Conservation (phyloP, 2,113 vertebrate genomes). For the Pseudopipra pipra region DNA sequence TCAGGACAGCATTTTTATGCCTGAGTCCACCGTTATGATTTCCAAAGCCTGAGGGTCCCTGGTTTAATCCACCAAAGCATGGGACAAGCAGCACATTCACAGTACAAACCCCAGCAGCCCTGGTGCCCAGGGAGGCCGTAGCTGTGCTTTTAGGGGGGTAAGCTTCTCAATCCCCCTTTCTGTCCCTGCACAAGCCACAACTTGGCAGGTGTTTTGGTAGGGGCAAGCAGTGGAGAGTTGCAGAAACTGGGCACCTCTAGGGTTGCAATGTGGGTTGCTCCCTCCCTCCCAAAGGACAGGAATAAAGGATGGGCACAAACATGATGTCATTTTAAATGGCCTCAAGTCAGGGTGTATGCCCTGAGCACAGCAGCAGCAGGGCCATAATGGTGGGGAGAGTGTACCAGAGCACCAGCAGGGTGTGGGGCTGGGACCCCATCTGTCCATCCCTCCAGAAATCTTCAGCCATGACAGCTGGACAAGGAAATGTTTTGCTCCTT, state of each 20-base stretch:
- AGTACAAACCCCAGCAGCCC: not conserved
- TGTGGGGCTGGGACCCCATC: not conserved
- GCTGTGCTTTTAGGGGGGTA: not conserved
- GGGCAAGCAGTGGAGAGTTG: not conserved
- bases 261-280: not conserved
- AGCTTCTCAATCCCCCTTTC: not conserved
- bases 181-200: not conserved
- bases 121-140: fast-evolving
- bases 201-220: not conserved
- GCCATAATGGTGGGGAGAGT: not conserved
- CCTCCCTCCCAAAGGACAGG: not conserved
- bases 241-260: not conserved
- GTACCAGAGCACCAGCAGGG: not conserved
- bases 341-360: not conserved
- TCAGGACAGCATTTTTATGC: not conserved
- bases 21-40: not conserved
- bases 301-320: not conserved
- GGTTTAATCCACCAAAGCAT: not conserved
- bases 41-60: not conserved
- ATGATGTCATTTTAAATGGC: not conserved
- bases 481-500: not conserved
- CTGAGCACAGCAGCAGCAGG: not conserved
- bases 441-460: not conserved
- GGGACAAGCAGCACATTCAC: fast-evolving
- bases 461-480: not conserved